These are phyloP conservation scores for Capitella teleta DNA, from an alignment of 1,140 invertebrate species.

Conservation along the genomic window DNA sequence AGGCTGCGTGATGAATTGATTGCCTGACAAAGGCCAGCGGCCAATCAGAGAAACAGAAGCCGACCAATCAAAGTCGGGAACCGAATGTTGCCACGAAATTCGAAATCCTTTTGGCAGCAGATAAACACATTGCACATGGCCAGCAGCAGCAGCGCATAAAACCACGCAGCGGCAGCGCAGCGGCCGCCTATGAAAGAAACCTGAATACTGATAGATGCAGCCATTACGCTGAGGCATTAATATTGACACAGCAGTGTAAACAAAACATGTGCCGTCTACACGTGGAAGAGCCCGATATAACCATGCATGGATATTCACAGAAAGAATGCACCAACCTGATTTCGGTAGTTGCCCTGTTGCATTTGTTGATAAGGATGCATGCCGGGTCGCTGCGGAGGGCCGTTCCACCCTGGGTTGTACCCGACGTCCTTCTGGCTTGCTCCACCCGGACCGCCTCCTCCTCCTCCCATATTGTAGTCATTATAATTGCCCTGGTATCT, in stretches of 20 bases:
- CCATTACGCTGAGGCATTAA: too few species aligned
- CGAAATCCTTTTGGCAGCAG: slow-evolving; percentile 19
- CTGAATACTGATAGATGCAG: slow-evolving; percentile 3
- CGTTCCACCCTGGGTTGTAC: background rate
- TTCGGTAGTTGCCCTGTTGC: slow-evolving; percentile 21
- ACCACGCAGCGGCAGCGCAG: background rate
- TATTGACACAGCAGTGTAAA: too few species aligned
- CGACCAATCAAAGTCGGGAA: slow-evolving; percentile 21
- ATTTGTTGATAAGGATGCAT: slow-evolving; percentile 25
- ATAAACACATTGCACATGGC: too few species aligned
- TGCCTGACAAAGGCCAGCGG: slow-evolving; percentile 21
- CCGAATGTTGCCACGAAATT: slow-evolving; percentile 36
- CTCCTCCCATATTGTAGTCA: background rate
- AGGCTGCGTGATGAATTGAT: slow-evolving; percentile 33
- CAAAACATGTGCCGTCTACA: too few species aligned
- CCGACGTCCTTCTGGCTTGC: background rate
- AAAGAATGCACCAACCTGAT: background rate
- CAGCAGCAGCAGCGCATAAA: too few species aligned
- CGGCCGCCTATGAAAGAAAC: background rate
- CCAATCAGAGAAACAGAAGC: slow-evolving; percentile 26
- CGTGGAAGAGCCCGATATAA: too few species aligned
- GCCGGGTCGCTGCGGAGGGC: slow-evolving; percentile 10
- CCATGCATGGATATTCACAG: too few species aligned
- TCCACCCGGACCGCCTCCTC: background rate
- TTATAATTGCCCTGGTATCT: slow-evolving; percentile 6